A percentile compares a stretch with the other conserved stretches of the same genome.
Evolutionary conservation across 2,797 vertebrate species (phyloP).

Genomic region (Premnoplex brunnescens): DNA sequence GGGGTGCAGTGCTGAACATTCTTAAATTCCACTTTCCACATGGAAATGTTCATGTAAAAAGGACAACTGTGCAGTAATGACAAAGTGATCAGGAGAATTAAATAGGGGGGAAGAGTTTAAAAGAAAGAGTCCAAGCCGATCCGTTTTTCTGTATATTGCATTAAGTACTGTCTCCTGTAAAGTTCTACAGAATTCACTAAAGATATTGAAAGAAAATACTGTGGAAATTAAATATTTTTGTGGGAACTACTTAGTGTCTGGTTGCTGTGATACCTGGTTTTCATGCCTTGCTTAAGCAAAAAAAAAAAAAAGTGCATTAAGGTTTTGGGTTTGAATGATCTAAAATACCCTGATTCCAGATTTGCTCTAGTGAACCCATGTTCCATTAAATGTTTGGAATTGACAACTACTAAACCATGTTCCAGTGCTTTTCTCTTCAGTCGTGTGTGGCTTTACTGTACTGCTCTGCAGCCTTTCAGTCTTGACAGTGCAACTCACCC

Average conservation of each 20-base stretch:
- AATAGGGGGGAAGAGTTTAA: background rate
- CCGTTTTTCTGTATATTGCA: conserved; percentile 40
- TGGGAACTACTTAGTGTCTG: conserved; percentile 54
- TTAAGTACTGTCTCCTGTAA: conserved; percentile 62
- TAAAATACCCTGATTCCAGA: conserved; percentile 25
- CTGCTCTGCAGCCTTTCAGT: background rate
- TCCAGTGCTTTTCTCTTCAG: conserved; percentile 51
- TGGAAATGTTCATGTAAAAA: conserved; percentile 20
- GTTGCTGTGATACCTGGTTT: conserved; percentile 30
- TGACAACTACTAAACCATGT: conserved; percentile 63
- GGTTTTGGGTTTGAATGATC: background rate
- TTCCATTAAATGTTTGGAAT: conserved; percentile 73
- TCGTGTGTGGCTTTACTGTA: background rate
- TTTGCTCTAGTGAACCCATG: conserved; percentile 23
- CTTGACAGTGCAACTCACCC: background rate
- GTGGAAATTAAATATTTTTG: conserved; percentile 67
- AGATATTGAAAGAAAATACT: conserved; percentile 46
- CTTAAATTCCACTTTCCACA: conserved; percentile 35
- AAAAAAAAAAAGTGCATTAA: background rate
- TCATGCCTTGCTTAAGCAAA: conserved; percentile 33
- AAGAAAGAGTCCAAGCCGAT: background rate
- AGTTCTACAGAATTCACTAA: conserved; percentile 45
- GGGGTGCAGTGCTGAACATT: background rate
- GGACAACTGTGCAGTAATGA: conserved; percentile 1
- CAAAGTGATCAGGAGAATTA: conserved; percentile 17